Conservation (phyloP, 2,888 invertebrate genomes). For the Harmothoe impar region DNA sequence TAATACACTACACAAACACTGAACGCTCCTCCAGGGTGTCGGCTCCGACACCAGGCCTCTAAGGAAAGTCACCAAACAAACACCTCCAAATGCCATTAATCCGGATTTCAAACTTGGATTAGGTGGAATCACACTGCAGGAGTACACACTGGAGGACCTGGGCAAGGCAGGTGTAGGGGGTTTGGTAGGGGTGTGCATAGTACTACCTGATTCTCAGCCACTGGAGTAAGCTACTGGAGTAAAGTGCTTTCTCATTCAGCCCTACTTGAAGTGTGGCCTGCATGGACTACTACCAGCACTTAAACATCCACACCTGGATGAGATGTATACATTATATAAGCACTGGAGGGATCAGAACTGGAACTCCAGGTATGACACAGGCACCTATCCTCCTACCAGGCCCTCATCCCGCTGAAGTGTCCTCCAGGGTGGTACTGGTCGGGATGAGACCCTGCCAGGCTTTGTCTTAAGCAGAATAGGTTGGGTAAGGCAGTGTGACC, state of each 20-base stretch:
- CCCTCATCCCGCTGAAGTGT: background rate
- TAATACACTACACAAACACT: background rate
- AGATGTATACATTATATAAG: background rate
- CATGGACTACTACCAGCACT: background rate
- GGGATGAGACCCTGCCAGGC: background rate
- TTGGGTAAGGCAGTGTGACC: background rate
- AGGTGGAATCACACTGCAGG: conserved; percentile 15
- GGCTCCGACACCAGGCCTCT: background rate
- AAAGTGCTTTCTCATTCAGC: background rate
- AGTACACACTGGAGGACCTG: background rate
- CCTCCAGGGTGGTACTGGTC: background rate
- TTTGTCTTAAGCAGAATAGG: background rate
- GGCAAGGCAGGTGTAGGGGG: background rate
- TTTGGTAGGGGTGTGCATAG: background rate
- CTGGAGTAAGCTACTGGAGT: background rate
- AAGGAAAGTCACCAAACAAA: conserved; percentile 30
- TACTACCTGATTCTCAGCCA: background rate
- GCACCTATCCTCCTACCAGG: background rate
- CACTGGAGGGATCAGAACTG: background rate
- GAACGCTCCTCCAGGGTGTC: conserved; percentile 1
- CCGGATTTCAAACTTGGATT: background rate
- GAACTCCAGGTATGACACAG: background rate
- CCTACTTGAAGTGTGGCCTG: background rate
- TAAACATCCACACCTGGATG: background rate
- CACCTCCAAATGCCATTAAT: background rate